Conservation (phyloP, 2,888 invertebrate species). For the Mellilla xanthometata region DNA sequence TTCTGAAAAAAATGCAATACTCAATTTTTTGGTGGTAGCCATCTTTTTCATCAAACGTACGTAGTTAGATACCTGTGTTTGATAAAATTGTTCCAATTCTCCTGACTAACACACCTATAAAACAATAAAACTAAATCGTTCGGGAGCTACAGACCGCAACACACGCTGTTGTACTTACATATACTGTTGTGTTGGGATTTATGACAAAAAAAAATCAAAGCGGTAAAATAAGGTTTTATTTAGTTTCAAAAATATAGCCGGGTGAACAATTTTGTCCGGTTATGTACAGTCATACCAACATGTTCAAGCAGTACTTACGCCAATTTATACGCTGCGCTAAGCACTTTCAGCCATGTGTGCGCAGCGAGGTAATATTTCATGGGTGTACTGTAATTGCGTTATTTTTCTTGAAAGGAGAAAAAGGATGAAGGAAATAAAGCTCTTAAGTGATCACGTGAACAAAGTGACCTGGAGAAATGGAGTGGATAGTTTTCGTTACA, state of each 20-base stretch:
- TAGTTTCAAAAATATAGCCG: not conserved
- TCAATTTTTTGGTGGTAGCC: too few relatives aligned
- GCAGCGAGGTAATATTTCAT: conserved; percentile 34
- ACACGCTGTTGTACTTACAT: too few relatives aligned
- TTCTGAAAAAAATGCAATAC: too few relatives aligned
- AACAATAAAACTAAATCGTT: too few relatives aligned
- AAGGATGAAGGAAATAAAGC: conserved; percentile 17
- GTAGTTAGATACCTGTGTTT: too few relatives aligned
- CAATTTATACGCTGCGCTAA: conserved; percentile 22
- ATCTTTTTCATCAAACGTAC: too few relatives aligned
- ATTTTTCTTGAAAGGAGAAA: conserved; percentile 26
- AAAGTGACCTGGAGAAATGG: not conserved
- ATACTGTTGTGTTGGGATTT: too few relatives aligned
- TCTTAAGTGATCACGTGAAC: conserved; percentile 4
- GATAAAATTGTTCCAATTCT: too few relatives aligned
- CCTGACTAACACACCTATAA: too few relatives aligned
- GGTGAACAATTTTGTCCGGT: not conserved
- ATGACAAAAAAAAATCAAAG: too few relatives aligned
- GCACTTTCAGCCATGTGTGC: conserved; percentile 36
- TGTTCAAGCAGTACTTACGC: not conserved
- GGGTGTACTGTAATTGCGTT: conserved; percentile 32
- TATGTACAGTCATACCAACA: not conserved
- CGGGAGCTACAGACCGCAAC: too few relatives aligned
- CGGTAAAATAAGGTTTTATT: too few relatives aligned
- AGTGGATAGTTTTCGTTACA: not conserved